Conservation (phyloP, 2,113 vertebrate species). For the Pungitius pungitius region DNA sequence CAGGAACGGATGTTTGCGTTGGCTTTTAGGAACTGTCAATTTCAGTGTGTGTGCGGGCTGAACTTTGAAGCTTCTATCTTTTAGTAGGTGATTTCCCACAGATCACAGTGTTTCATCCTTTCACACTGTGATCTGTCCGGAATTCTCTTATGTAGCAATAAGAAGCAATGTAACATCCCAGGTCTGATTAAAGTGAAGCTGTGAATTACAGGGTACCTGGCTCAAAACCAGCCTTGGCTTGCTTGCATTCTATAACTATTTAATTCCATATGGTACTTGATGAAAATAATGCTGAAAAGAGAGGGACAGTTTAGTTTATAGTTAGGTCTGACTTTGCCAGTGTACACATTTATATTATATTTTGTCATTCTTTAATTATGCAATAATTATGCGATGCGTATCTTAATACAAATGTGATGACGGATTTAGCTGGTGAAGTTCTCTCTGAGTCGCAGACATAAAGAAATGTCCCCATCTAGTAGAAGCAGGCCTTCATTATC, state of each 20-base stretch:
- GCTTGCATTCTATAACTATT: constrained; percentile 11
- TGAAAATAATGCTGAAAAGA: neutral
- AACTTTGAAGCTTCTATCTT: constrained; percentile 38
- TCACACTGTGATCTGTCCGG: constrained; percentile 51
- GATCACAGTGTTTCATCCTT: constrained; percentile 51
- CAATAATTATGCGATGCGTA: neutral
- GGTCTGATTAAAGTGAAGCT: constrained; percentile 54
- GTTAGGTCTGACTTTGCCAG: neutral
- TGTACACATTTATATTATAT: neutral
- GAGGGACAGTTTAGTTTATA: too few relatives aligned
- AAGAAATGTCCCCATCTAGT: neutral
- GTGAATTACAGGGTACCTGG: constrained; percentile 57
- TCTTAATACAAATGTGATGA: neutral
- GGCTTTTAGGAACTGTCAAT: constrained; percentile 3
- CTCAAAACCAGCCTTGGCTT: constrained; percentile 20
- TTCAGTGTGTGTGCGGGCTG: constrained; percentile 33
- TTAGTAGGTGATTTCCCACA: constrained; percentile 69
- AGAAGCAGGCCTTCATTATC: constrained; percentile 23
- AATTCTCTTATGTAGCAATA: constrained; percentile 10
- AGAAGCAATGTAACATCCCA: neutral
- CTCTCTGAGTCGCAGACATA: neutral
- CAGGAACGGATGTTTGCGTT: constrained; percentile 20
- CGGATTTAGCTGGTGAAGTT: neutral
- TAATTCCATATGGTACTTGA: neutral
- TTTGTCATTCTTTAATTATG: too few relatives aligned